Conservation (phyloP, 2,797 vertebrate genomes). For the Tinamus major region DNA sequence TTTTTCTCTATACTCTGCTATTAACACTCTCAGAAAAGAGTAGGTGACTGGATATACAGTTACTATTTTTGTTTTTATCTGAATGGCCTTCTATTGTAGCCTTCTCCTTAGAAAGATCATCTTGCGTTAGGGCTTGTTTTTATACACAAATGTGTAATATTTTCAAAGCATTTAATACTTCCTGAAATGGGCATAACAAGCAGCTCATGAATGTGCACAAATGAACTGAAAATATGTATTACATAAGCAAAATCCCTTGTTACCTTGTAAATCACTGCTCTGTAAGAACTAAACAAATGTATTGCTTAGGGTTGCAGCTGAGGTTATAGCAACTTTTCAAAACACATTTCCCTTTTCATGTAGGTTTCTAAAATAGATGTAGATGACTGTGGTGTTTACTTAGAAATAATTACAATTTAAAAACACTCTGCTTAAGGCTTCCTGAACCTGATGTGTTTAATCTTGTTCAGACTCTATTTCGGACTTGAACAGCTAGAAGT, state of each 20-base stretch:
- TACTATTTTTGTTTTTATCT: background rate
- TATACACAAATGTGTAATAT: background rate
- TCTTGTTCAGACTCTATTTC: background rate
- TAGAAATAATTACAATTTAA: constrained; percentile 29
- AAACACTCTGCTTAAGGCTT: background rate
- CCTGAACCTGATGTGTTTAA: background rate
- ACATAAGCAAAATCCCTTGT: background rate
- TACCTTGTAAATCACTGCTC: constrained; percentile 9
- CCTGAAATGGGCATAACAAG: constrained; percentile 23
- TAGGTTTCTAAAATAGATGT: background rate
- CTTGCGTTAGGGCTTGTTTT: background rate
- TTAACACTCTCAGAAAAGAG: background rate
- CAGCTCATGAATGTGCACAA: background rate
- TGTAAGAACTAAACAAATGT: background rate
- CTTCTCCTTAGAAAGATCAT: constrained; percentile 14
- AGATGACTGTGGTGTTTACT: constrained; percentile 12
- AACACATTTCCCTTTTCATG: background rate
- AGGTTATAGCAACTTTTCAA: constrained; percentile 27
- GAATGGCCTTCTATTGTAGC: constrained; percentile 1
- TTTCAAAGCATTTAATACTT: constrained; percentile 7
- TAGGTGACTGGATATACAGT: background rate
- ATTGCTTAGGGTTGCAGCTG: constrained; percentile 23
- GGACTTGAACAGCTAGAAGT: background rate
- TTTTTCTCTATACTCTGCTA: background rate
- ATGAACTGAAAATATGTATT: constrained; percentile 13